Percentiles rank a stretch among this genome's conserved stretches.
Evolutionary conservation across 2,888 invertebrate species (phyloP).

Genomic region (Dasysyrphus albostriatus): DNA sequence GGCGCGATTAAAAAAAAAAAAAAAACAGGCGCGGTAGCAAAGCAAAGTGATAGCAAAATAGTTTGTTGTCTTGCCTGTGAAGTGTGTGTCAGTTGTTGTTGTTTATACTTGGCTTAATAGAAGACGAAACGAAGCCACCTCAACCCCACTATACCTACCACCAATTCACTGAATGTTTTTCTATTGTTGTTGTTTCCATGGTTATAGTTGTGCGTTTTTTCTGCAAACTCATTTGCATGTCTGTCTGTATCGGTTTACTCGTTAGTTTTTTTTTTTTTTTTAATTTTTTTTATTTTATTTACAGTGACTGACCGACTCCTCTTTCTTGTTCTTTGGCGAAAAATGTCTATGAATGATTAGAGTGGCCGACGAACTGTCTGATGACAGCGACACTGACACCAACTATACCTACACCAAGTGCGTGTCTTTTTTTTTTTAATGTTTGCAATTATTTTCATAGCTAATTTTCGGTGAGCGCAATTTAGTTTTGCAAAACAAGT

Average conservation of each 20-base stretch:
- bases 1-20: constrained; percentile 16
- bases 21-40: constrained; percentile 26
- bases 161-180: neutral
- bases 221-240: constrained; percentile 46
- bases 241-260: constrained; percentile 13
- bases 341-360: constrained; percentile 47
- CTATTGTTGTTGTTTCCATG: constrained; percentile 22
- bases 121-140: neutral
- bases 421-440: constrained; percentile 44
- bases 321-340: neutral
- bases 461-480: constrained; percentile 28
- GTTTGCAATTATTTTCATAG: constrained; percentile 27
- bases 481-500: constrained; percentile 15
- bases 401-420: constrained; percentile 10
- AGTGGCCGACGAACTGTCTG: constrained; percentile 62
- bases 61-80: neutral
- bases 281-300: constrained; percentile 2
- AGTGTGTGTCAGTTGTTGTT: constrained; percentile 14
- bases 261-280: neutral
- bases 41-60: constrained; percentile 47
- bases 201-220: constrained; percentile 35
- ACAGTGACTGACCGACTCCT: constrained; percentile 34
- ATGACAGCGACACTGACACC: constrained; percentile 17
- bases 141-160: neutral
- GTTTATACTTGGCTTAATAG: neutral